Base-by-base conservation (phyloP, 1,140 invertebrate species). In the Drosophila fuyamai region DNA sequence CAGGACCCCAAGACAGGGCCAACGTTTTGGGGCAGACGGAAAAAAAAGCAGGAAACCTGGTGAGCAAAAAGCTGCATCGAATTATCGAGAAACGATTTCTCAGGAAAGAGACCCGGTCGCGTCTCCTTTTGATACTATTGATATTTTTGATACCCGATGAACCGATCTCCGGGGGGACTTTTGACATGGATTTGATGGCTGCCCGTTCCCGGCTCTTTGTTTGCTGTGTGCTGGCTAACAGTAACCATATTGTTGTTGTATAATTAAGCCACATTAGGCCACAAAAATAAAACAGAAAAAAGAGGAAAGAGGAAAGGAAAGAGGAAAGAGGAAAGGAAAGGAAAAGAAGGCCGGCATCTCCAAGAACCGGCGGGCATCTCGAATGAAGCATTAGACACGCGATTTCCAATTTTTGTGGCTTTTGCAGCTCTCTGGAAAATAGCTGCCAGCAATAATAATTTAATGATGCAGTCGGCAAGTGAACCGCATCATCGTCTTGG, bases 181-280 rank as follows among this genome's bases (percentile, higher is more conserved):
- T 79, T 85, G 81, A 86, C 81, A 86, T 81, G 82, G 82, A 85
- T 85, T 85, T 85, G 81, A 85, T 79, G 81, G 65, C 73, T 61
- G 48, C 60, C 53, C n/a, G 41, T 58, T 63, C 44, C 44, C 56
- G 63, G 58, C 36, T 61, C 50, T 59, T 60, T 74, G 67, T 61
- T 79, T 73, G 36, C 65, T 55, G 46, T 61, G 75, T 73, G 36
- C 65, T 55, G 46, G 60, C 71, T 58, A 83, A 84, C 76, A 83
- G 72, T 81, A 81, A 80, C 58, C 79, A 59, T 36, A 44, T 60
- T 58, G 60, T 56, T 65, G 47, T 63, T 58, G 57, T 89, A 83
- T 88, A 88, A 88, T 88, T 88, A 89, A 89, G 84, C 79, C 51
- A 83, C 79, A 89, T 88, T 88, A 88, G 80, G 79, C 70, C 68